These are phyloP conservation scores for Phylloscopus trochilus DNA, from an alignment of 2,113 vertebrate genomes.

Conservation along the genomic window DNA sequence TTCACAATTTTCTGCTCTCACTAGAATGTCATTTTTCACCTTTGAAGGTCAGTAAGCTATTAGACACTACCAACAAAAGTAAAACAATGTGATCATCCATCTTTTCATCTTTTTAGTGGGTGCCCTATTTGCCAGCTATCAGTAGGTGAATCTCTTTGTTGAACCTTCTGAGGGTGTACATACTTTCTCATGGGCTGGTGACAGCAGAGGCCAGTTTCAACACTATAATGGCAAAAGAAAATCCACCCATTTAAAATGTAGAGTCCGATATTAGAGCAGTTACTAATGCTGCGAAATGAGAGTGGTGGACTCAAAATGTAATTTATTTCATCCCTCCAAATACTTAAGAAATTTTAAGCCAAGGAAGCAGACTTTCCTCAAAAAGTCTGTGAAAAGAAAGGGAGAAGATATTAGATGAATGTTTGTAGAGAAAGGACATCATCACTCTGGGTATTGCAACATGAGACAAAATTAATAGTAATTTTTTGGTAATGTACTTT, in stretches of 20 bases:
- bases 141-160: not conserved
- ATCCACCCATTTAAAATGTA: not conserved
- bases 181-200: not conserved
- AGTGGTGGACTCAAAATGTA: not conserved
- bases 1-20: not conserved
- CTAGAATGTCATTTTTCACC: not conserved
- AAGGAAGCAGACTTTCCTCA: not conserved
- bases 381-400: not conserved
- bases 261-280: not conserved
- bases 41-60: slow-evolving; percentile 32
- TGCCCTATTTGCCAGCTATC: not conserved
- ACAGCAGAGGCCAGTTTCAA: not conserved
- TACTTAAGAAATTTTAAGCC: not conserved
- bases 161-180: not conserved
- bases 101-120: not conserved
- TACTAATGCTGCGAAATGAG: not conserved
- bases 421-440: not conserved
- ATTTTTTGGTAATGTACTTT: not conserved
- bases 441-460: not conserved
- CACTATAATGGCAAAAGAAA: not conserved
- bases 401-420: not conserved
- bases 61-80: not conserved
- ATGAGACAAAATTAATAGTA: not conserved
- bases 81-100: not conserved
- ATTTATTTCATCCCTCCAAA: not conserved